These are phyloP conservation scores for Trogon melanurus DNA, from an alignment of 2,113 vertebrate species.

Conservation along the genomic window DNA sequence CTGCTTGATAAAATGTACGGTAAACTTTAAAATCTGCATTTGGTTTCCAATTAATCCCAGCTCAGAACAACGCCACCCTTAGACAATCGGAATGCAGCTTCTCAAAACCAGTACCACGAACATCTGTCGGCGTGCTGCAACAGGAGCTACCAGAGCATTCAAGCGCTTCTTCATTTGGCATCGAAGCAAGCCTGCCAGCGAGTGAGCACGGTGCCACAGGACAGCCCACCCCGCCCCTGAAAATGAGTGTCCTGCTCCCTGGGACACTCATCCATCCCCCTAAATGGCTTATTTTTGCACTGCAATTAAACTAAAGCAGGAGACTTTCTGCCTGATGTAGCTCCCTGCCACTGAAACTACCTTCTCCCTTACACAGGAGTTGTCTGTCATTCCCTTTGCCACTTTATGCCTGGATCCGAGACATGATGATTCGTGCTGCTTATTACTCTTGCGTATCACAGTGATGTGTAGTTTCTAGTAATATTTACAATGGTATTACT, in stretches of 20 bases:
- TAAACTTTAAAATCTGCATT: conserved; percentile 61
- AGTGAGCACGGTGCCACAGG: neutral
- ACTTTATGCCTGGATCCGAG: conserved; percentile 22
- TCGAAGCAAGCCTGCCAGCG: neutral
- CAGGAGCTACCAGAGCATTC: neutral
- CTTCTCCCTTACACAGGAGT: conserved; percentile 9
- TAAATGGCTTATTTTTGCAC: neutral
- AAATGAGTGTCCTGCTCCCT: neutral
- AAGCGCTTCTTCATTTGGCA: neutral
- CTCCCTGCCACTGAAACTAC: neutral
- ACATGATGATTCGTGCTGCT: neutral
- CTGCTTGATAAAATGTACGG: conserved; percentile 54
- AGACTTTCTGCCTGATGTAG: neutral
- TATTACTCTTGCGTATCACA: conserved; percentile 56
- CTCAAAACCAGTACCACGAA: neutral
- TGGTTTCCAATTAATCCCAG: conserved; percentile 56
- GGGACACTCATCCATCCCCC: neutral
- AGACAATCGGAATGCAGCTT: conserved; percentile 35
- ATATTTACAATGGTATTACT: conserved; percentile 48
- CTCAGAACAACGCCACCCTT: conserved; percentile 43
- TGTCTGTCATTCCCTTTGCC: conserved; percentile 9
- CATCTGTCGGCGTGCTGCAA: neutral
- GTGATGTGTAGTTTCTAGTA: conserved; percentile 48
- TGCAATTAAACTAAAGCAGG: neutral
- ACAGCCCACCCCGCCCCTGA: neutral